phyloP scores from a whole-genome alignment of 1,140 invertebrate genomes.

The Neodiprion lecontei region DNA sequence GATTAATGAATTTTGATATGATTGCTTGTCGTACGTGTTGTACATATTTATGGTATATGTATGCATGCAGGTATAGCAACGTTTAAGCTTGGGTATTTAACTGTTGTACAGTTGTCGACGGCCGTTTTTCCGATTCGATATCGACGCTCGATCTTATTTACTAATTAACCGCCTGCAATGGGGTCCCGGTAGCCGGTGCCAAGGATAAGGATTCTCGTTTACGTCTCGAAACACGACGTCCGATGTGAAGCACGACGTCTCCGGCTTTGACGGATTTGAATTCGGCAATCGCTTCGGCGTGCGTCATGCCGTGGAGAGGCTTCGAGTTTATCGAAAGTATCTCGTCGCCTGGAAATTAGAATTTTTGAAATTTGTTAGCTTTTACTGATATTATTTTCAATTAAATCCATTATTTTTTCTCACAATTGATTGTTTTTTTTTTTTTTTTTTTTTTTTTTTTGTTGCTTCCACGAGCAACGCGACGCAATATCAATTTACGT shows the following conservation, averaged over 20 bases:
- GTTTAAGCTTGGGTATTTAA: too few relatives aligned
- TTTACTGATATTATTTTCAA: conserved; percentile 10
- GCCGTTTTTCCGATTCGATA: too few relatives aligned
- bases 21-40: background rate
- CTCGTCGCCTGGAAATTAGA: conserved; percentile 80
- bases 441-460: too few relatives aligned
- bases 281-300: conserved; percentile 85
- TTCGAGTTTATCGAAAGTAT: conserved; percentile 89
- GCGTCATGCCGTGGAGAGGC: conserved; percentile 82
- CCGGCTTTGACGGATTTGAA: conserved; percentile 91
- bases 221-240: conserved; percentile 66
- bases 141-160: background rate
- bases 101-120: too few relatives aligned
- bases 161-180: conserved; percentile 34
- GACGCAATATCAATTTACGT: too few relatives aligned
- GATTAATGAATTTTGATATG: background rate
- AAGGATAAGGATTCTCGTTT: conserved; percentile 48
- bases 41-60: background rate
- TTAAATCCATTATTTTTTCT: background rate
- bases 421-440: too few relatives aligned
- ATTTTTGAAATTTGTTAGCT: conserved; percentile 10
- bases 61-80: background rate
- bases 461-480: too few relatives aligned
- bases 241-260: conserved; percentile 82
- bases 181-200: conserved; percentile 23